Percentiles rank a stretch among this genome's conserved stretches.
These are phyloP conservation scores for Drosophila robusta DNA, from an alignment of 2,888 invertebrate species.

Conservation along the genomic window DNA sequence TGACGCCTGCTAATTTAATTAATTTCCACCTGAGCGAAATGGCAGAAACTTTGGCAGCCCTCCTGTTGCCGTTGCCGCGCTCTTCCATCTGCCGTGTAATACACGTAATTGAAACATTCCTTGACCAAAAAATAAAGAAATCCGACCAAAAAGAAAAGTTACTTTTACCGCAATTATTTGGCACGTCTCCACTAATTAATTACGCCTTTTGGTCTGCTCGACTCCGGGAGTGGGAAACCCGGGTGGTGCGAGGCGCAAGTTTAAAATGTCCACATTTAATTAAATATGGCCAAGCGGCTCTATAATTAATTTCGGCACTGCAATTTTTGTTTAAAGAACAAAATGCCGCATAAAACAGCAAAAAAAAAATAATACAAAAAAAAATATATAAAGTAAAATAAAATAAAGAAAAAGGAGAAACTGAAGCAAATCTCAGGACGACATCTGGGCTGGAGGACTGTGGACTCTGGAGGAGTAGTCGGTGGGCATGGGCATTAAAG, in stretches of 20 bases:
- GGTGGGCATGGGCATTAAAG: slow-evolving; percentile 73
- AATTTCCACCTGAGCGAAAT: slow-evolving; percentile 72
- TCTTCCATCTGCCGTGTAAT: slow-evolving; percentile 50
- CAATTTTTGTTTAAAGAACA: slow-evolving; percentile 76
- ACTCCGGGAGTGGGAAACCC: slow-evolving; percentile 6
- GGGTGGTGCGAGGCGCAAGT: slow-evolving; percentile 34
- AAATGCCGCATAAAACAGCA: slow-evolving; percentile 57
- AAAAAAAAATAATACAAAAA: slow-evolving; percentile 8
- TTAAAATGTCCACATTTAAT: slow-evolving; percentile 77
- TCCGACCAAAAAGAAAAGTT: slow-evolving; percentile 67
- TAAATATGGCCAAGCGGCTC: slow-evolving; percentile 74
- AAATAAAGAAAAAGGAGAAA: slow-evolving; percentile 18
- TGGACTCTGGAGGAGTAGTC: slow-evolving; percentile 26
- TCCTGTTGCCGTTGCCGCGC: slow-evolving; percentile 8
- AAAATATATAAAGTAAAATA: slow-evolving; percentile 13
- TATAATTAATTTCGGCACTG: slow-evolving; percentile 77
- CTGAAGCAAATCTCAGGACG: slow-evolving; percentile 68
- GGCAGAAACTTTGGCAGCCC: slow-evolving; percentile 57
- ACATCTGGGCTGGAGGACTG: slow-evolving; percentile 58
- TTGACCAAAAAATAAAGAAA: slow-evolving; percentile 68
- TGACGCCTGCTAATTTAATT: slow-evolving; percentile 81
- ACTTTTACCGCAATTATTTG: slow-evolving; percentile 75
- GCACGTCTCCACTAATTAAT: slow-evolving; percentile 78
- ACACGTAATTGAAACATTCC: slow-evolving; percentile 79
- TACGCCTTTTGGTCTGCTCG: slow-evolving; percentile 72